Percentiles rank a stretch among this genome's conserved stretches.
Evolutionary conservation across 2,797 vertebrate species (phyloP).

Genomic region (Neosilurus mollespiculum): DNA sequence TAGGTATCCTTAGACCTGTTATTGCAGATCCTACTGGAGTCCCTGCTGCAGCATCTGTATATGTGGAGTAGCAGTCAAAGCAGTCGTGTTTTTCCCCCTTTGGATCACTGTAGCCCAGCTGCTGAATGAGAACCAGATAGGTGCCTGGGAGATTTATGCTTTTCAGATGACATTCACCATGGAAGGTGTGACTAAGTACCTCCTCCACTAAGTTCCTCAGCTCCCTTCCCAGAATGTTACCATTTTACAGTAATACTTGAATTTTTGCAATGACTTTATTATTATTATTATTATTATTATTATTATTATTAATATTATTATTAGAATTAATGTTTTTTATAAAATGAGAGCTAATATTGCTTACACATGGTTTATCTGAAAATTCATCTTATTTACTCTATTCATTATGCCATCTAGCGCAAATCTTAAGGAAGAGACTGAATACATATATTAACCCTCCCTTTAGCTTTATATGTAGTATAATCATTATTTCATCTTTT

Average conservation of each 20-base stretch:
- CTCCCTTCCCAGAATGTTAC: conserved; percentile 36
- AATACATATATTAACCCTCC: background rate
- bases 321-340: background rate
- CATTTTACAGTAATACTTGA: conserved; percentile 9
- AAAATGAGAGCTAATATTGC: background rate
- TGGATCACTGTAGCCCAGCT: conserved; percentile 43
- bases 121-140: conserved; percentile 51
- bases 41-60: conserved; percentile 18
- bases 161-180: conserved; percentile 53
- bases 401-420: background rate
- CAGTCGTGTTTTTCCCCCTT: conserved; percentile 13
- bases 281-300: no score
- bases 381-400: background rate
- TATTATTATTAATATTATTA: no score
- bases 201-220: conserved; percentile 48
- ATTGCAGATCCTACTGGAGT: conserved; percentile 26
- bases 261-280: background rate
- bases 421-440: background rate
- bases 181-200: conserved; percentile 58
- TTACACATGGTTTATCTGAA: background rate
- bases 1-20: conserved; percentile 1
- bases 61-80: conserved; percentile 42
- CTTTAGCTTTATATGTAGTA: background rate
- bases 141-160: conserved; percentile 51
- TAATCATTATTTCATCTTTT: background rate